Evolutionary conservation across 1,140 invertebrate species (phyloP), one percentile per base, ranked within the genome.

Genomic region (Rhynchophorus ferrugineus): DNA sequence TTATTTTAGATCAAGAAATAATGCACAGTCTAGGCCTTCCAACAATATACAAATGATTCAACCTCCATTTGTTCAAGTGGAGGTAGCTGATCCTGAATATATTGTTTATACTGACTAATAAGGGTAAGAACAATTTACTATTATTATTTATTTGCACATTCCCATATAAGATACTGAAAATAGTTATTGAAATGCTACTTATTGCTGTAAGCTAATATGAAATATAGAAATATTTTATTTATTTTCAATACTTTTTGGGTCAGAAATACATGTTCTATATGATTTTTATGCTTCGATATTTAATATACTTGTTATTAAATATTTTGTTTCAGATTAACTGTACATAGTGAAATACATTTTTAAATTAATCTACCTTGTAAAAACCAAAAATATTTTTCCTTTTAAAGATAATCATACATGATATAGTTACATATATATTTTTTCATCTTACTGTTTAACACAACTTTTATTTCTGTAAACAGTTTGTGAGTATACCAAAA

Each of bases 51-150:
- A 77, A 58, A 64, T 78, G 57, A 68, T 76, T 44, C 75, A 78
- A 59, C 78, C 77, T 48, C 80, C 82, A 61, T 83, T 77, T 66
- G 80, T 83, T 37, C 79, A 83, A 69, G 80, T 83, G 36, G 81
- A 83, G 68, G 75, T 78, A 42, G 73, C 65, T 2, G 68, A 70
- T 57, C 73, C 77, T 48, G 70, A 82, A 63, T 83, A 82, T 61
- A 82, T 83, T 60, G 81, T 83, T 29, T 83, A 83, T 65, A 77
- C 81, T 34, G 81, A 82, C 73, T 82, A 80, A 63, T 38, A n/a
- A 6, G 6, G 36, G 34, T 38, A 45, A 37, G n/a, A 24, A 41
- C 9, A 29, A 29, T 29, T 6, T 29, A 29, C 24, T 29, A 29
- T 29, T 29, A 11, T 11, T 11, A 29, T 29, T 29, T 5, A 29